Conservation (phyloP, 2,113 vertebrate genomes). For the Ctenomys sociabilis region DNA sequence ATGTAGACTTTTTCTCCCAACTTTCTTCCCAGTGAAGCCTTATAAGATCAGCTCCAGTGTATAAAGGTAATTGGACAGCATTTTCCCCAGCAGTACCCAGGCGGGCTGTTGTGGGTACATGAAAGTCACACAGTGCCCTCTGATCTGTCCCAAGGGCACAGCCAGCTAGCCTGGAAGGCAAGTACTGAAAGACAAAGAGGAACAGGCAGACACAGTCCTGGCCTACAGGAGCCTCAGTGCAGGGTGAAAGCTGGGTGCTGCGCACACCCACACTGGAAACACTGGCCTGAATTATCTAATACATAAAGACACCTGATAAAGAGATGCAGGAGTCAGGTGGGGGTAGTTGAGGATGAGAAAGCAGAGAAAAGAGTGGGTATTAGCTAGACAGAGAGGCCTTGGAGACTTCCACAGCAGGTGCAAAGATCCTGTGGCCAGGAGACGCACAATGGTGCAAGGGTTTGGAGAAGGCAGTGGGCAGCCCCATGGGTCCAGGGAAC, state of each 20-base stretch:
- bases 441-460: background rate
- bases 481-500: background rate
- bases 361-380: background rate
- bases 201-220: too few species aligned
- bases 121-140: background rate
- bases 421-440: background rate
- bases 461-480: background rate
- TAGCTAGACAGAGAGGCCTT: background rate
- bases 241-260: background rate
- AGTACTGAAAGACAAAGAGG: background rate
- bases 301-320: background rate
- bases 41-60: background rate
- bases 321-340: background rate
- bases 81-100: background rate
- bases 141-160: background rate
- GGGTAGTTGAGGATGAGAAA: background rate
- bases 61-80: background rate
- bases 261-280: background rate
- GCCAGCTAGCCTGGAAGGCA: accelerated
- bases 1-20: background rate
- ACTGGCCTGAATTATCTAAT: background rate
- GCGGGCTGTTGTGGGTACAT: background rate
- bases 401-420: background rate
- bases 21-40: background rate
- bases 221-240: too few species aligned